phyloP scores from a whole-genome alignment of 1,140 invertebrate species.

The Panagrolaimus sp. region DNA sequence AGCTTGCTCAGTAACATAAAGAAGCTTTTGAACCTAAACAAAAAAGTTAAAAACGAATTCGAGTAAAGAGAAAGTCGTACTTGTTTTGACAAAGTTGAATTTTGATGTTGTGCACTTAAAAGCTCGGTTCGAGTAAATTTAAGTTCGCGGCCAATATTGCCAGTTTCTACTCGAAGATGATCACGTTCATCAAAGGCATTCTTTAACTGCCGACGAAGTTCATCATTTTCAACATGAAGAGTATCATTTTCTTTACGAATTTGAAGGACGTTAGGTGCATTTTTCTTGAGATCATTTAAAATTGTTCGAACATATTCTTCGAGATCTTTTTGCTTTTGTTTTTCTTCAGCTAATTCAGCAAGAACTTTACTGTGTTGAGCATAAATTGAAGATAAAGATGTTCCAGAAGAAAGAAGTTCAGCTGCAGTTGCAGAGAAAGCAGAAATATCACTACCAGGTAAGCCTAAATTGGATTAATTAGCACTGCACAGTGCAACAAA shows the following conservation, averaged over 20 bases:
- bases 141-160: slow-evolving; percentile 26
- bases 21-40: slow-evolving; percentile 24
- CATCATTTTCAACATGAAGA: slow-evolving; percentile 26
- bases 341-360: slow-evolving; percentile 36
- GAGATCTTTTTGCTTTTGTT: slow-evolving; percentile 19
- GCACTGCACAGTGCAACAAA: neutral
- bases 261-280: slow-evolving; percentile 25
- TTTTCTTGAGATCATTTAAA: slow-evolving; percentile 30
- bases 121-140: slow-evolving; percentile 31
- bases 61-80: slow-evolving; percentile 7
- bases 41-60: neutral
- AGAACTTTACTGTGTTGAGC: slow-evolving; percentile 39
- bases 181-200: slow-evolving; percentile 29
- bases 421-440: slow-evolving; percentile 33
- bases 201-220: slow-evolving; percentile 21
- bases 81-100: slow-evolving; percentile 24
- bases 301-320: slow-evolving; percentile 32
- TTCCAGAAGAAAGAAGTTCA: slow-evolving; percentile 35
- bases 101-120: slow-evolving; percentile 31
- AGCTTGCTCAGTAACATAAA: too few relatives aligned
- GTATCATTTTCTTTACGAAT: slow-evolving; percentile 30
- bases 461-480: slow-evolving; percentile 26
- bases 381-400: slow-evolving; percentile 34
- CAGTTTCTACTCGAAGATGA: slow-evolving; percentile 20
- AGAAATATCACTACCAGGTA: slow-evolving; percentile 31